phyloP scores from a whole-genome alignment of 92 coral and sea anemone genomes.

The Montipora capitata region DNA sequence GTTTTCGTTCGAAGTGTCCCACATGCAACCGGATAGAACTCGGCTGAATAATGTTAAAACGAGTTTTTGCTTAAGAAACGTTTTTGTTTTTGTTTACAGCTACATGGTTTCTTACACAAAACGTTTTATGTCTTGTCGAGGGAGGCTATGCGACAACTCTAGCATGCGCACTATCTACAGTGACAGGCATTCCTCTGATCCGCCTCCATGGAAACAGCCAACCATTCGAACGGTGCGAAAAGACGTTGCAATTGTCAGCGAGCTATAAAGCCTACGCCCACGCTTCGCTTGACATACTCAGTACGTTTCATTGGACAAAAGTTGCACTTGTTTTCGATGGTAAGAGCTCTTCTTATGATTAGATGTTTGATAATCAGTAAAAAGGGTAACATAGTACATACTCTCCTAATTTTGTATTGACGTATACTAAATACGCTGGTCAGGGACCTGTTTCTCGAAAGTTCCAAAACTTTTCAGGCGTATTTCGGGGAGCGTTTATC shows the following conservation, averaged over 20 bases:
- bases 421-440: no score
- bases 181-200: constrained; percentile 62
- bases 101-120: constrained; percentile 15
- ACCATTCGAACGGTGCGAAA: constrained; percentile 29
- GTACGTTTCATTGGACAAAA: constrained; percentile 53
- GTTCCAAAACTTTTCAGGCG: no score
- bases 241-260: constrained; percentile 64
- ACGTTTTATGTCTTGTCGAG: constrained; percentile 59
- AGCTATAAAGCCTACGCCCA: constrained; percentile 39
- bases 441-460: no score
- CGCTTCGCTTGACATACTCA: constrained; percentile 63
- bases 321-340: constrained; percentile 64
- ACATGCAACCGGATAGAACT: no score
- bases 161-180: constrained; percentile 64
- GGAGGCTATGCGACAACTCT: constrained; percentile 19
- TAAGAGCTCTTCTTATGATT: background rate
- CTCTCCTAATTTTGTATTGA: no score
- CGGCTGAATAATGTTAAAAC: background rate
- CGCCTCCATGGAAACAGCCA: constrained; percentile 29
- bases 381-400: no score
- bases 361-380: background rate
- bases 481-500: no score
- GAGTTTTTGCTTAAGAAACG: background rate
- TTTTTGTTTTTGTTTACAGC: constrained; percentile 18
- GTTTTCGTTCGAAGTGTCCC: background rate